Conservation (phyloP, 2,888 invertebrate genomes). For the Epsilonema sp. region DNA sequence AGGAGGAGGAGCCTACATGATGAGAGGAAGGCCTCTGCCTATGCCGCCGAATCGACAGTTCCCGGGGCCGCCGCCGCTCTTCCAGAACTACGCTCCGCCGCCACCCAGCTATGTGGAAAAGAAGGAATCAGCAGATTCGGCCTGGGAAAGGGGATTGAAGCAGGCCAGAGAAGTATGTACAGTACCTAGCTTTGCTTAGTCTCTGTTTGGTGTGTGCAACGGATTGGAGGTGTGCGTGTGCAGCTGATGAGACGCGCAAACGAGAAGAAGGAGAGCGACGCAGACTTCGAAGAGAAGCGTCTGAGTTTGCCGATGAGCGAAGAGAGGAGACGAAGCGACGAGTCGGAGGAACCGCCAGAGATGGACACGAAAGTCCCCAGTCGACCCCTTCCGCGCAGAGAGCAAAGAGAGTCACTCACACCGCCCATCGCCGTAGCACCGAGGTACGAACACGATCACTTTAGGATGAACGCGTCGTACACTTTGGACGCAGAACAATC, state of each 20-base stretch:
- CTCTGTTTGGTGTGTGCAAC: no score
- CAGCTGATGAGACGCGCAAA: conserved; percentile 65
- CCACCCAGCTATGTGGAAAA: not conserved
- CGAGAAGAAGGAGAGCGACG: conserved; percentile 77
- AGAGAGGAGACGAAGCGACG: not conserved
- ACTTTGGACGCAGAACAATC: no score
- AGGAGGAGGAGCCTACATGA: not conserved
- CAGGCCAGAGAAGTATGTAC: conserved; percentile 65
- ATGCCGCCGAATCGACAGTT: not conserved
- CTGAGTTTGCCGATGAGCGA: conserved; percentile 44
- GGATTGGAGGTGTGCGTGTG: no score
- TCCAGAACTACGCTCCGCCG: not conserved
- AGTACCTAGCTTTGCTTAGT: no score
- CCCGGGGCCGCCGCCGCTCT: not conserved
- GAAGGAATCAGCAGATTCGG: conserved; percentile 49
- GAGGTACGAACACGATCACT: no score
- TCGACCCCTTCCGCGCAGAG: not conserved
- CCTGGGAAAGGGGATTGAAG: conserved; percentile 82
- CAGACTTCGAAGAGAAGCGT: conserved; percentile 85
- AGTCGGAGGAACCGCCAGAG: not conserved
- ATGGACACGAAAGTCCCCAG: not conserved
- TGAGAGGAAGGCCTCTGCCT: not conserved
- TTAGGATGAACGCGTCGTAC: no score
- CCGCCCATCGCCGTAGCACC: no score
- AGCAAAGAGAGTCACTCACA: not conserved